Evolutionary conservation across 2,888 invertebrate genomes (phyloP), one percentile per base, ranked within the genome.

Genomic region (Isoperla grammatica): DNA sequence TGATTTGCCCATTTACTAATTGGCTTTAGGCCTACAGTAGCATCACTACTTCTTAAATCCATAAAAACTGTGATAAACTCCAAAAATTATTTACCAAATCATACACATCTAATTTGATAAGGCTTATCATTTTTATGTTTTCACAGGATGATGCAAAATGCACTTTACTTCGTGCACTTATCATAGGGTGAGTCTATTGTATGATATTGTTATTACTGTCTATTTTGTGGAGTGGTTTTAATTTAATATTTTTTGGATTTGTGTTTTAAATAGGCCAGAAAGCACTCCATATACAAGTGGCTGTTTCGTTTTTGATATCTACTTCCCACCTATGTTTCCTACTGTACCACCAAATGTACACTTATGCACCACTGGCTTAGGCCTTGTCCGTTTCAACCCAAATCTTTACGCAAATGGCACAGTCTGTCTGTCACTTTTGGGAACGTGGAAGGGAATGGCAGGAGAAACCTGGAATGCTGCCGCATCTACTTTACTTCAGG

Each of bases 81-180:
- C n/a, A n/a, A n/a, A n/a, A n/a, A n/a, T n/a, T n/a, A n/a, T n/a
- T n/a, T n/a, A n/a, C n/a, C n/a, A n/a, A n/a, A n/a, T n/a, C n/a
- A n/a, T n/a, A n/a, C n/a, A 15, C 22, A 6, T 37, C 35, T 15
- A 37, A 23, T 40, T 40, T 1, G 15, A 39, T 20, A 12, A n/a
- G n/a, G n/a, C n/a, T n/a, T 2, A 8, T 39, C 12, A 40, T 48
- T 15, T 48, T 2, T n/a, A 12, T 57, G 19, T 57, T 48, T 48
- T 22, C 57, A 15, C 59, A 63, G 58, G 66, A 65, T 63, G 63
- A 64, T 60, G 58, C 66, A 49, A 65, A 60, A 62, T 63, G 60
- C 55, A 64, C 63, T 23, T 57, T 66, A 13, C 58, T 66, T 37
- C 55, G 63, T 54, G 65, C 66, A 37, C 60, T 66, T 29, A 64